Percentiles rank a stretch among this genome's conserved stretches.
These are phyloP conservation scores for Palaemon carinicauda DNA, from an alignment of 1,140 invertebrate species.

Conservation along the genomic window DNA sequence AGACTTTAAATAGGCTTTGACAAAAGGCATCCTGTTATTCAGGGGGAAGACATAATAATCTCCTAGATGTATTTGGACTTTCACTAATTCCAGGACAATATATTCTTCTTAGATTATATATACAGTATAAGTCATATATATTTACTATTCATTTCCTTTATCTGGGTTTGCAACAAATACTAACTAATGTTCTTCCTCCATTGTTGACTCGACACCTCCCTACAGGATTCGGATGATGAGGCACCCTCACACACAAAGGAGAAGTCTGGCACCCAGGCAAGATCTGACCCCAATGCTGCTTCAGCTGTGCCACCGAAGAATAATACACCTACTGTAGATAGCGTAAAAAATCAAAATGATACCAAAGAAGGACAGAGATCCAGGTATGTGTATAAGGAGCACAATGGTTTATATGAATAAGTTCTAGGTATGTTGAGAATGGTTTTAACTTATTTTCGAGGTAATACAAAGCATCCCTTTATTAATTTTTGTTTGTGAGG, in stretches of 20 bases:
- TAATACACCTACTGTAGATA: neutral
- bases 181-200: constrained; percentile 7
- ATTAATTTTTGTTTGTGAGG: too few relatives aligned
- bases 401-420: neutral
- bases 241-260: neutral
- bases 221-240: constrained; percentile 42
- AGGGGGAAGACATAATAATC: neutral
- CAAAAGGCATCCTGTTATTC: too few relatives aligned
- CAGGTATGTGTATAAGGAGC: neutral
- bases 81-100: neutral
- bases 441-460: too few relatives aligned
- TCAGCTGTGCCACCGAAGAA: neutral
- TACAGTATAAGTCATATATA: neutral
- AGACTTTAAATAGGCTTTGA: too few relatives aligned
- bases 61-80: neutral
- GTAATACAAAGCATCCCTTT: too few relatives aligned
- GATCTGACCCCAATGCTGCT: neutral
- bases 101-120: too few relatives aligned
- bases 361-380: constrained; percentile 19
- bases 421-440: too few relatives aligned
- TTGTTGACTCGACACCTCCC: constrained; percentile 43
- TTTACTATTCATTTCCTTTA: neutral
- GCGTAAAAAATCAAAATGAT: constrained; percentile 9
- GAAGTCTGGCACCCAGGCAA: neutral
- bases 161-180: neutral